These are phyloP conservation scores for Carassius carassius DNA, from an alignment of 2,113 vertebrate genomes.

Conservation along the genomic window DNA sequence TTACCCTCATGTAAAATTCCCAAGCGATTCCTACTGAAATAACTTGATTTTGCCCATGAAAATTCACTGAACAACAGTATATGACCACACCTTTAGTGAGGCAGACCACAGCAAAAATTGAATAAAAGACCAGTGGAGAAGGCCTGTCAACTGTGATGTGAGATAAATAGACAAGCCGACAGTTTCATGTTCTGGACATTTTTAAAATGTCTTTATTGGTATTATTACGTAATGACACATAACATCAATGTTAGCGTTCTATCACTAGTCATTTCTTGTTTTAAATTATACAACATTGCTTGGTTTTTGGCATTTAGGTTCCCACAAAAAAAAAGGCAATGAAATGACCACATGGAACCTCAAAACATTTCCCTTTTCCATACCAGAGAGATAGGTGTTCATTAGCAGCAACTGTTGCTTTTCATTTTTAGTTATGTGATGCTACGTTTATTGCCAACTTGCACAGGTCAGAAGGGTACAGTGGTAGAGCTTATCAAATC, in stretches of 20 bases:
- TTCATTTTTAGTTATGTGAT: constrained; percentile 57
- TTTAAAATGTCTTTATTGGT: constrained; percentile 60
- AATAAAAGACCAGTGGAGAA: background rate
- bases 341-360: constrained; percentile 58
- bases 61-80: background rate
- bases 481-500: constrained; percentile 22
- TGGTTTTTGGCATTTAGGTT: constrained; percentile 71
- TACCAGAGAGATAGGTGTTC: constrained; percentile 61
- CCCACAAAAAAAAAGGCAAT: constrained; percentile 53
- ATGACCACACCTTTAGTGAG: background rate
- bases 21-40: no score
- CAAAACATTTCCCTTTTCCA: constrained; percentile 70
- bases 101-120: constrained; percentile 21
- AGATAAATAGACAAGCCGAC: constrained; percentile 51
- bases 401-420: constrained; percentile 68
- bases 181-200: constrained; percentile 67
- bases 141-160: background rate
- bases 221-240: constrained; percentile 68
- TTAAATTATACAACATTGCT: constrained; percentile 69
- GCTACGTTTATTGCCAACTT: constrained; percentile 49
- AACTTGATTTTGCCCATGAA: background rate
- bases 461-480: constrained; percentile 16
- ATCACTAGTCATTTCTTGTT: constrained; percentile 63
- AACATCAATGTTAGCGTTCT: constrained; percentile 65
- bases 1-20: background rate